Evolutionary conservation across 2,113 vertebrate genomes (phyloP), one percentile per base, ranked within the genome.

Genomic region (Empidonax alnorum): DNA sequence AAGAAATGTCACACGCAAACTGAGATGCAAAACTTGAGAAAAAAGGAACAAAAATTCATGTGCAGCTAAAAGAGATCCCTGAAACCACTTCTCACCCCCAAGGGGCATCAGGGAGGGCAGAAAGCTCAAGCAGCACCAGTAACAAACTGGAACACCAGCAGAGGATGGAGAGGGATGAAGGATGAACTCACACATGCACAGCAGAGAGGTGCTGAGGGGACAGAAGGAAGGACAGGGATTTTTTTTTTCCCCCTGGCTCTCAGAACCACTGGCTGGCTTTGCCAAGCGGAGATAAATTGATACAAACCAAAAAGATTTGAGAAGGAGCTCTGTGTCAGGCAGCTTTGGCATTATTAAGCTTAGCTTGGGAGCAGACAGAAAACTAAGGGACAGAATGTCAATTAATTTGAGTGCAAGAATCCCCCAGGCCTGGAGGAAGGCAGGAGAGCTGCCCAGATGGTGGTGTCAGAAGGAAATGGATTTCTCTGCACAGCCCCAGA

Each of bases 171-270:
- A 27, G 42, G 13, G 61, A 28, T 22, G 39, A 6, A 49, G 47
- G 56, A 12, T 0, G 5, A 35, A 46, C 12, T 2, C 3, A 6
- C 12, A 6, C 0, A 3, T 1, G 18, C 28, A 21, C 2, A 1
- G 41, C 72, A 49, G 37, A 14, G 2, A 14, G 21, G 5, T 24
- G 23, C 49, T 4, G 6, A 10, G 35, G 66, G 76, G n/a, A 61
- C 78, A 41, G n/a, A 2, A 5, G 56, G 25, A 39, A 22, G 31
- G 42, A 31, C 3, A 68, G 63, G 28, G 41, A 35, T 8, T 41
- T 25, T 24, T 10, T 5, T 18, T 49, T 49, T 9, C 3, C n/a
- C 41, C 68, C 61, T 3, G 2, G 22, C 74, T 30, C 71, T 62
- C 76, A 53, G 44, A 83, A 53, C 46, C 46, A 20, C 53, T 27